Base-by-base conservation (phyloP, 2,797 vertebrate species). In the Ceryle rudis region DNA sequence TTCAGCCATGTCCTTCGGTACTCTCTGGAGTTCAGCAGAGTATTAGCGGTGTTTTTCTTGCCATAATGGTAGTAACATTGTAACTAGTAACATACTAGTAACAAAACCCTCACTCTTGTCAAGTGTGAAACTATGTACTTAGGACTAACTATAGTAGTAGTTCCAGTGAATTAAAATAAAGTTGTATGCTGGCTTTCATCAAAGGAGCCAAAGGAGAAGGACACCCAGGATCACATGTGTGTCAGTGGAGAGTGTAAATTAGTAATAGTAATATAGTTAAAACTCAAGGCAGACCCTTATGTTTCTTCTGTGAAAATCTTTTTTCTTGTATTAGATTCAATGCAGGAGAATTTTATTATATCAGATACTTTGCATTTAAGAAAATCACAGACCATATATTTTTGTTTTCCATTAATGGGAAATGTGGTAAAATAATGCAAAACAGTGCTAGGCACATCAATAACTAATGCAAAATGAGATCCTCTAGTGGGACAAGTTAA, bases 381-480 rank as follows among this genome's bases (percentile, higher is more conserved):
- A 88, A 73, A 75, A 73, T 26, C 47, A 10, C 31, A 78, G 72
- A 39, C 5, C 60, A 37, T 78, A 16, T 70, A n/a, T 66, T 88
- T 92, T 37, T 74, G 21, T 64, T 72, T 87, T 89, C 58, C 33
- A 57, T 61, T 73, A 71, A 85, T 31, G 74, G 20, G 9, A 91
- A 85, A 82, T 57, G 35, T 82, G 17, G 47, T 49, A 74, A 88
- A 79, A 47, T 44, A 84, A 64, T 47, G 29, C 23, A 93, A 81
- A 37, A 18, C 51, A 60, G 58, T 44, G 44, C 9, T 60, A 91
- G 80, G n/a, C 21, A 49, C 23, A 65, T 85, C 18, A 80, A 64
- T 89, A 92, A 6, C 23, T 51, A 28, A 23, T 42, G 21, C 54
- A 89, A 78, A 69, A 66, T 31, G 23, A 94, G 17, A 6, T 85